Conservation (phyloP, 1,140 invertebrate species). For the Antheraea mylitta region DNA sequence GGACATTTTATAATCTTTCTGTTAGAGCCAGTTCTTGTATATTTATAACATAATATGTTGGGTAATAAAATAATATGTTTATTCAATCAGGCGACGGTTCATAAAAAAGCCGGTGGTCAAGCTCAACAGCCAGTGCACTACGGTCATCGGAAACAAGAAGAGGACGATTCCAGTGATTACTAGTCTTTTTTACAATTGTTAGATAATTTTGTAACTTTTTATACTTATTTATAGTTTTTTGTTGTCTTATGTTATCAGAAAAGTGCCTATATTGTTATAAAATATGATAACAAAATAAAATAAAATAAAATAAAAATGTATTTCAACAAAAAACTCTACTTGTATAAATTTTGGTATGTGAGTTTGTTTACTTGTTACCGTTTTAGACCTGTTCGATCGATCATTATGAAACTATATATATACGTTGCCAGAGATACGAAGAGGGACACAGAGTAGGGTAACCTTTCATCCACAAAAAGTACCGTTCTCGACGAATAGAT, state of each 20-base stretch:
- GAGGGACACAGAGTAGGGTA: no score
- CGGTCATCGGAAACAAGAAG: constrained; percentile 45
- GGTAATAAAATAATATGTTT: constrained; percentile 8
- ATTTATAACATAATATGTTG: no score
- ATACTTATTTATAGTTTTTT: constrained; percentile 44
- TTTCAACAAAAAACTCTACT: no score
- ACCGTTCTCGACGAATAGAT: no score
- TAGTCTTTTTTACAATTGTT: constrained; percentile 44
- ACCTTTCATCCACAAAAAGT: no score
- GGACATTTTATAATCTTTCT: not conserved
- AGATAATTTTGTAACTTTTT: not conserved
- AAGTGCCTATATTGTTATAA: constrained; percentile 5
- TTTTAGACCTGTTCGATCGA: no score
- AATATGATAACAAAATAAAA: constrained; percentile 5
- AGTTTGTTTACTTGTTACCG: no score
- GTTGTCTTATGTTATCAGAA: not conserved
- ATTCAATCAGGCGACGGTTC: constrained; percentile 64
- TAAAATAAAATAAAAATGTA: not conserved
- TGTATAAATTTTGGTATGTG: no score
- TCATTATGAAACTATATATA: no score
- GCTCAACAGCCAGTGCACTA: constrained; percentile 48
- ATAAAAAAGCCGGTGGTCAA: constrained; percentile 59
- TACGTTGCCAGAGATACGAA: no score
- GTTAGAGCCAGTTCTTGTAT: no score
- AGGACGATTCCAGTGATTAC: constrained; percentile 60